Conservation (phyloP, 2,797 vertebrate genomes). For the Sebastes glaucus region DNA sequence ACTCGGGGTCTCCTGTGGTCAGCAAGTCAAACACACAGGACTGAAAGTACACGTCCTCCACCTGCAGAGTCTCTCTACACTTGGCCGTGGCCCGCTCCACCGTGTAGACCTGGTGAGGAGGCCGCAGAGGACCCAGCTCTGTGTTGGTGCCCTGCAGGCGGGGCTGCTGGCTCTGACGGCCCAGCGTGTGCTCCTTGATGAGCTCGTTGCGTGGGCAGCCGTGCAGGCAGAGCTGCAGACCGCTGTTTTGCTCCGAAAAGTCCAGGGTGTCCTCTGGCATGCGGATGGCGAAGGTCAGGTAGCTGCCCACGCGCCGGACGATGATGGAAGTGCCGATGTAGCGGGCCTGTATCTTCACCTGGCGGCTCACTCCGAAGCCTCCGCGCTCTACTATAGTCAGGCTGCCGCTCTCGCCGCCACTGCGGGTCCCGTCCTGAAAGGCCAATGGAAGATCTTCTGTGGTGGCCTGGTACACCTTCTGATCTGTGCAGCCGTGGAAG, state of each 20-base stretch:
- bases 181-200: conserved; percentile 86
- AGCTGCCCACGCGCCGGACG: conserved; percentile 84
- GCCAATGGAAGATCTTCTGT: conserved; percentile 84
- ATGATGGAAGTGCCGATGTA: conserved; percentile 86
- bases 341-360: conserved; percentile 86
- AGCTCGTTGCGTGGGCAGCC: conserved; percentile 87
- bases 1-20: conserved; percentile 86
- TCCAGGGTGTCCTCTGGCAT: conserved; percentile 85
- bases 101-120: conserved; percentile 79
- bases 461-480: conserved; percentile 89
- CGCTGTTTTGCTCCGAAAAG: conserved; percentile 79
- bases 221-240: conserved; percentile 86
- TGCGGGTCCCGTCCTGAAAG: conserved; percentile 85
- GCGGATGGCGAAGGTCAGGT: conserved; percentile 88
- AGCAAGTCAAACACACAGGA: conserved; percentile 89
- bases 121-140: conserved; percentile 65
- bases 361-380: conserved; percentile 72
- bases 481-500: conserved; percentile 86
- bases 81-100: conserved; percentile 84
- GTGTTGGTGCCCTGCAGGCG: conserved; percentile 61
- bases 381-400: conserved; percentile 80
- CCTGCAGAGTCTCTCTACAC: conserved; percentile 85
- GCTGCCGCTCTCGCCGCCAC: conserved; percentile 80
- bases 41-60: conserved; percentile 89
- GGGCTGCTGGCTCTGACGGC: conserved; percentile 72